phyloP scores from a whole-genome alignment of 2,888 invertebrate genomes.

The Stomorhina lunata region DNA sequence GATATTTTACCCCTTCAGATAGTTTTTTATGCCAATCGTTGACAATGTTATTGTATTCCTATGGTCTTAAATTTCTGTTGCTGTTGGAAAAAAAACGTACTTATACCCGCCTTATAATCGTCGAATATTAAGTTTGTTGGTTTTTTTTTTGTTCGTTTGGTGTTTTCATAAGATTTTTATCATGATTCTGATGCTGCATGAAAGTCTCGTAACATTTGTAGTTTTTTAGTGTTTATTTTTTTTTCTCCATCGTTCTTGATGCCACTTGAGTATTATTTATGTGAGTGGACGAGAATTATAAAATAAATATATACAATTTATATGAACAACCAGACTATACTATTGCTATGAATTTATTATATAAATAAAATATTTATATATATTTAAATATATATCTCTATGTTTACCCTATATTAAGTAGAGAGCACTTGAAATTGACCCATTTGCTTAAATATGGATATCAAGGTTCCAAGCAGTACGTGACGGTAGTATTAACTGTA shows the following conservation, averaged over 20 bases:
- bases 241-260: constrained; percentile 8
- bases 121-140: too few relatives aligned
- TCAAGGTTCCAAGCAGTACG: background rate
- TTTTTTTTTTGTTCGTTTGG: constrained; percentile 5
- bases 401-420: background rate
- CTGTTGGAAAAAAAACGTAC: constrained; percentile 2
- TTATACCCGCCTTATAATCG: constrained; percentile 5
- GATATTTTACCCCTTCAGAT: background rate
- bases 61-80: background rate
- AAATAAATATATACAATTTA: constrained; percentile 12
- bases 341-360: background rate
- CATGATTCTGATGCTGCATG: constrained; percentile 50
- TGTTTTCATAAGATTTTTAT: constrained; percentile 42
- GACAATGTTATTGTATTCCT: background rate
- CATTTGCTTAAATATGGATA: background rate
- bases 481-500: too few relatives aligned
- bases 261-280: constrained; percentile 57
- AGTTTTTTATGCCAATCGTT: too few relatives aligned
- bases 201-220: constrained; percentile 33
- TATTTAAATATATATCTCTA: background rate
- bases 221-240: background rate
- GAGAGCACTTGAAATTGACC: background rate
- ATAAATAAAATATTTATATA: background rate
- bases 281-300: constrained; percentile 42
- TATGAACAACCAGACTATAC: constrained; percentile 7